These are phyloP conservation scores for Sweltsa coloradensis DNA, from an alignment of 1,140 invertebrate genomes.

Conservation along the genomic window DNA sequence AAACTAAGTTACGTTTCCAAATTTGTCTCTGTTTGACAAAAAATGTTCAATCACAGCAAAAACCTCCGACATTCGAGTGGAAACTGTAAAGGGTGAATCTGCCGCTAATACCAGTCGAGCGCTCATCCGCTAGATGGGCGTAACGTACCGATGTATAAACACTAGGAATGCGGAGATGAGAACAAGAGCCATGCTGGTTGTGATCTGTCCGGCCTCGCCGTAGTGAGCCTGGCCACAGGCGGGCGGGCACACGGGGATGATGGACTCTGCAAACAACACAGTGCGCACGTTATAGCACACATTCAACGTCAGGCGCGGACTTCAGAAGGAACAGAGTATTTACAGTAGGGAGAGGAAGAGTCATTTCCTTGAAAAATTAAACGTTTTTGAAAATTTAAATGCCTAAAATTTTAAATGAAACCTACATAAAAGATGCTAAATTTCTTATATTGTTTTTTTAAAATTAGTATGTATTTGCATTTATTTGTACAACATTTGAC, in stretches of 20 bases:
- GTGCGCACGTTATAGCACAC: too few relatives aligned
- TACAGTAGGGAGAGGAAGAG: slow-evolving; percentile 7
- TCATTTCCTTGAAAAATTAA: too few relatives aligned
- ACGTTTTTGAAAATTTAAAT: too few relatives aligned
- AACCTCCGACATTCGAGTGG: neutral
- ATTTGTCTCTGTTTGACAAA: neutral
- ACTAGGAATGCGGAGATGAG: slow-evolving; percentile 28
- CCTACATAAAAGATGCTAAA: too few relatives aligned
- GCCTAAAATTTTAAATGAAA: too few relatives aligned
- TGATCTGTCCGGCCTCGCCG: slow-evolving; percentile 34
- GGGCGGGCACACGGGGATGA: slow-evolving; percentile 83
- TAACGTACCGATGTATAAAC: slow-evolving; percentile 18
- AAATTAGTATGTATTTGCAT: too few relatives aligned
- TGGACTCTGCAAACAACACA: slow-evolving; percentile 50
- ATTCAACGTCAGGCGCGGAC: too few relatives aligned
- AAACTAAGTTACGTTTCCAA: too few relatives aligned
- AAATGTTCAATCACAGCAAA: neutral
- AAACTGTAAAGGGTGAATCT: neutral
- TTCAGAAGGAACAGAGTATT: neutral
- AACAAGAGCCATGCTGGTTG: slow-evolving; percentile 29
- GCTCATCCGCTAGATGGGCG: neutral
- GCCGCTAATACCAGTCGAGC: neutral
- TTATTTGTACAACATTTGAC: too few relatives aligned
- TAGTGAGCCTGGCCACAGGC: slow-evolving; percentile 68
- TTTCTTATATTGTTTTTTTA: too few relatives aligned